Base-by-base conservation (phyloP, 1,140 invertebrate species). In the Papilio polyxenes region DNA sequence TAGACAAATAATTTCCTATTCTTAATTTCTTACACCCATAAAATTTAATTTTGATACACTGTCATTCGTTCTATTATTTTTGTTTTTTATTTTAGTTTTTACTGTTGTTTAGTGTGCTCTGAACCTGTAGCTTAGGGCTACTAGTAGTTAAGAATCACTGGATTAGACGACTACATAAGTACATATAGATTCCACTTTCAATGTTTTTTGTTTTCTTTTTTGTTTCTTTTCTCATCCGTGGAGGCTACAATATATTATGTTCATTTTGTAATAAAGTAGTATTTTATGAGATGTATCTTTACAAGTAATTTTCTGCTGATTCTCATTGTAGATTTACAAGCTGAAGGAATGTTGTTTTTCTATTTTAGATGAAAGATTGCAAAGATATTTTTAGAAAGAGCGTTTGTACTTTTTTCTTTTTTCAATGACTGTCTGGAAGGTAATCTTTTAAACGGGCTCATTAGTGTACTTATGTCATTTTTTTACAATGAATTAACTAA, bases 261-360 rank as follows among this genome's bases (percentile, higher is more conserved):
- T 91, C 65, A 48, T 82, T 80, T 56, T 31, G 77, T 23, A 75
- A 77, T 86, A 89, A 82, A 85, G 90, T 86, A 84, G 83, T 87
- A 89, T 86, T 20, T 75, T 78, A 79, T 81, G 49, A 80, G 74
- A 81, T 37, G 65, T 72, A 37, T 15, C 65, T 72, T 40, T 72
- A 72, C 65, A 72, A 72, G 65, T 31, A 90, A 92, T 92, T 91
- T 87, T 87, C 89, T 90, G 92, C 92, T 89, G 89, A 91, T 92
- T 88, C 90, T 88, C 89, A 89, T 92, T 90, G 90, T 92, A 92
- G 90, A 90, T 89, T 92, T 92, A 92, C 92, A 93, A 92, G 90
- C 87, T 90, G 87, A 83, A 89, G 90, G 92, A 94, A 94, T 94
- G 91, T 89, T 91, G 90, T 90, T 87, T 88, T 89, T 88, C 87